phyloP scores from a whole-genome alignment of 2,797 vertebrate species.

The Alfaro cultratus region DNA sequence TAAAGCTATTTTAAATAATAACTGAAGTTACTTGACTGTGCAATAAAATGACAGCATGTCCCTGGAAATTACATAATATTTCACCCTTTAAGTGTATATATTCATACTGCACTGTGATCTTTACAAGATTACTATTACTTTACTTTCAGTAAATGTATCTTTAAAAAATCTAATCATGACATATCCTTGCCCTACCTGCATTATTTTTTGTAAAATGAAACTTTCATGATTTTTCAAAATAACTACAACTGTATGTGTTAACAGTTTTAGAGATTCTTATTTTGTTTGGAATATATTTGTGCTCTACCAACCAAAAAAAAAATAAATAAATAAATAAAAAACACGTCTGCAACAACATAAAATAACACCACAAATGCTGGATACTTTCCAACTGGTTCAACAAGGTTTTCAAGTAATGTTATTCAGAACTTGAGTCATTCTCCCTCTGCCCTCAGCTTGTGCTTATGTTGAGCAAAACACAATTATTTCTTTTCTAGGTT shows the following conservation, averaged over 20 bases:
- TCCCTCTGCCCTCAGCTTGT: conserved; percentile 29
- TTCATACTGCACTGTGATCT: too few relatives aligned
- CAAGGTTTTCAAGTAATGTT: not conserved
- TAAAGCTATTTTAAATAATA: too few relatives aligned
- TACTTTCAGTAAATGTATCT: not conserved
- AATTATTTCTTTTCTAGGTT: conserved; percentile 59
- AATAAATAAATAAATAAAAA: too few relatives aligned
- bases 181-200: not conserved
- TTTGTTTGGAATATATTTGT: not conserved
- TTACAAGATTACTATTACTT: too few relatives aligned
- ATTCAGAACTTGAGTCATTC: conserved; percentile 1
- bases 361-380: not conserved
- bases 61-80: too few relatives aligned
- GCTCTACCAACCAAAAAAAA: not conserved
- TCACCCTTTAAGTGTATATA: too few relatives aligned
- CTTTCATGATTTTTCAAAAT: not conserved
- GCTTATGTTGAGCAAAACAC: conserved; percentile 51
- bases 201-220: not conserved
- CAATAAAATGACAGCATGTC: too few relatives aligned
- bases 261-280: too few relatives aligned
- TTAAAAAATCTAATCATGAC: not conserved
- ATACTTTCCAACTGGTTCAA: not conserved
- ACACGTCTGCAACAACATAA: not conserved
- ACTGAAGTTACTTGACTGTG: too few relatives aligned
- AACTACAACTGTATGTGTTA: too few relatives aligned